Base-by-base conservation (phyloP, 1,140 invertebrate genomes). In the Caenorhabditis latens region DNA sequence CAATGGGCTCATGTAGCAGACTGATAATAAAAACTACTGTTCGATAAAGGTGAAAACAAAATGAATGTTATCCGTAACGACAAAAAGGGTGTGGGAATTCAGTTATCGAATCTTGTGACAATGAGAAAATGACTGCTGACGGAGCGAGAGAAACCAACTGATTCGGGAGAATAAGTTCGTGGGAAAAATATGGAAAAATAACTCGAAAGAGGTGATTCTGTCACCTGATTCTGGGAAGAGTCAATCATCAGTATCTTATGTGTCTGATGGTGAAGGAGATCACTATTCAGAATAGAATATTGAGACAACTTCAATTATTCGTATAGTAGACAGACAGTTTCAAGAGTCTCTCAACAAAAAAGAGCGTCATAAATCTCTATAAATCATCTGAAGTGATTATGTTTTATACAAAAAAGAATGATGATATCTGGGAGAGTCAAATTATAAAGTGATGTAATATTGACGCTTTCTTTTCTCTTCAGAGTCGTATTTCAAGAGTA, bases 61-160 rank as follows among this genome's bases (percentile, higher is more conserved):
- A 63, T 32, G 61, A 50, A 50, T 50, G 46, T 19, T 19, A 43
- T 71, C 4, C 42, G 4, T n/a, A 53, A 50, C 14, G n/a, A 50
- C 21, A 9, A 8, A 79, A 43, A 2, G 46, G 13, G 46, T 21
- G 46, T 50, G 71, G 43, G 43, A 71, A 71, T 19, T 19, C 9
- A n/a, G 14, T 42, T 46, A 46, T 40, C 9, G 19, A 46, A 32
- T 50, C 71, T 79, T 50, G 21, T 79, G 71, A 79, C 21, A 53
- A 53, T 79, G 71, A 9, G 71, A 79, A 79, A 79, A 53, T 50
- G 46, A 50, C 46, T 79, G 71, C 21, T 79, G 61, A 63, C 24
- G 24, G 24, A 58, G 16, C 16, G 57, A 58, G 57, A 58, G 19
- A n/a, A n/a, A n/a, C 16, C 8, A 58, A 58, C 16, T 21, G 61